Conservation (phyloP, 1,140 invertebrate genomes). For the Nautilus pompilius region DNA sequence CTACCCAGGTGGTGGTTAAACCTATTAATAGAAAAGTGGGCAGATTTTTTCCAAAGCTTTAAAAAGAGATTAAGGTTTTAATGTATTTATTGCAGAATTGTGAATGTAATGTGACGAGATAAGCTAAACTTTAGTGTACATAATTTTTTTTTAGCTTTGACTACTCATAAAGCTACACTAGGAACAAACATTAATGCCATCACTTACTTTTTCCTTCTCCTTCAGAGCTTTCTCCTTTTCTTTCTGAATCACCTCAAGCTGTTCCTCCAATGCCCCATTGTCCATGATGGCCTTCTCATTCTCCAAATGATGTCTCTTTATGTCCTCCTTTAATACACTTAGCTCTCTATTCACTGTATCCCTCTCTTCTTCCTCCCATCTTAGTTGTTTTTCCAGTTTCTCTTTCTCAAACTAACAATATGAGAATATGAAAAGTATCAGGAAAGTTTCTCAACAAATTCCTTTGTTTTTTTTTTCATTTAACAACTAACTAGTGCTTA, state of each 20-base stretch:
- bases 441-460: background rate
- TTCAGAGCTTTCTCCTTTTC: constrained; percentile 18
- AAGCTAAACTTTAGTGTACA: too few species aligned
- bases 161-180: too few species aligned
- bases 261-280: constrained; percentile 30
- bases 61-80: too few species aligned
- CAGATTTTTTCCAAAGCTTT: too few species aligned
- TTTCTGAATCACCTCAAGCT: constrained; percentile 48
- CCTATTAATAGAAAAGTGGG: too few species aligned
- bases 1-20: too few species aligned
- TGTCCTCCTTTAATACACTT: constrained; percentile 32
- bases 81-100: too few species aligned
- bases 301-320: constrained; percentile 29
- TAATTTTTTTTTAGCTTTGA: too few species aligned
- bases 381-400: constrained; percentile 37
- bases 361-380: constrained; percentile 36
- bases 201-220: constrained; percentile 19
- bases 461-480: background rate
- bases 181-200: too few species aligned
- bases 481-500: too few species aligned
- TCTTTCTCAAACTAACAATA: constrained; percentile 46
- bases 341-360: constrained; percentile 31
- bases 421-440: constrained; percentile 1
- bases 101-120: too few species aligned
- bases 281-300: constrained; percentile 14